Conservation (phyloP, 2,113 vertebrate genomes). For the Nibea albiflora region DNA sequence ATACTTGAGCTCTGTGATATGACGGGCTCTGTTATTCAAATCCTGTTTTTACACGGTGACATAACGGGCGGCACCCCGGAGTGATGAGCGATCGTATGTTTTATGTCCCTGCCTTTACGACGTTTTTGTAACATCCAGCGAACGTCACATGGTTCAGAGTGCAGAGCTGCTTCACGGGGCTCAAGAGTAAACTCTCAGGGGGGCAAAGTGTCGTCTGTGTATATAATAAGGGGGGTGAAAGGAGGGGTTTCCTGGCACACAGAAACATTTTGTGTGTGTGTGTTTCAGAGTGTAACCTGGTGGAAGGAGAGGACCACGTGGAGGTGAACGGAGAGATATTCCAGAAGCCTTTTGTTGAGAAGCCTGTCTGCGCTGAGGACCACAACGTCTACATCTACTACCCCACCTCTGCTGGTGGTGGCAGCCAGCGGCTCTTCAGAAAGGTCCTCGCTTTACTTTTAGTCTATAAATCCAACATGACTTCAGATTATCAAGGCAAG, state of each 20-base stretch:
- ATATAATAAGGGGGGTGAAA: not conserved
- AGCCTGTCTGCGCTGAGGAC: constrained; percentile 98
- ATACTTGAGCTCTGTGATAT: constrained; percentile 42
- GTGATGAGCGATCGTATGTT: constrained; percentile 20
- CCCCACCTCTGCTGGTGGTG: constrained; percentile 95
- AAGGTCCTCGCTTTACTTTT: constrained; percentile 85
- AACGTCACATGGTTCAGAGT: constrained; percentile 6
- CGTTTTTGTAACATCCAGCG: constrained; percentile 4
- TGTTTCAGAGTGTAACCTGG: constrained; percentile 91
- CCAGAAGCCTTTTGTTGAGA: constrained; percentile 98
- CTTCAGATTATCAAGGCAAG: too few relatives aligned
- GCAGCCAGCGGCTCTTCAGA: constrained; percentile 97
- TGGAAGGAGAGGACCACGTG: constrained; percentile 97
- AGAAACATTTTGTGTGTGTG: constrained; percentile 15
- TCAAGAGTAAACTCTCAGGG: constrained; percentile 11
- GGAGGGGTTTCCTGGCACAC: not conserved
- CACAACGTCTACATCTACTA: constrained; percentile 99
- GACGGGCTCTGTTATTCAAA: constrained; percentile 34
- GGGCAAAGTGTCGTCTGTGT: constrained; percentile 5
- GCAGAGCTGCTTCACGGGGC: constrained; percentile 29
- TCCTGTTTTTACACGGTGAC: constrained; percentile 29
- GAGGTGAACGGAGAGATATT: constrained; percentile 97
- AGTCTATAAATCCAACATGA: not conserved
- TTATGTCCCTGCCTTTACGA: not conserved
- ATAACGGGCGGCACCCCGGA: not conserved